Conservation (phyloP, 2,797 vertebrate genomes). For the Lophotriccus pileatus region DNA sequence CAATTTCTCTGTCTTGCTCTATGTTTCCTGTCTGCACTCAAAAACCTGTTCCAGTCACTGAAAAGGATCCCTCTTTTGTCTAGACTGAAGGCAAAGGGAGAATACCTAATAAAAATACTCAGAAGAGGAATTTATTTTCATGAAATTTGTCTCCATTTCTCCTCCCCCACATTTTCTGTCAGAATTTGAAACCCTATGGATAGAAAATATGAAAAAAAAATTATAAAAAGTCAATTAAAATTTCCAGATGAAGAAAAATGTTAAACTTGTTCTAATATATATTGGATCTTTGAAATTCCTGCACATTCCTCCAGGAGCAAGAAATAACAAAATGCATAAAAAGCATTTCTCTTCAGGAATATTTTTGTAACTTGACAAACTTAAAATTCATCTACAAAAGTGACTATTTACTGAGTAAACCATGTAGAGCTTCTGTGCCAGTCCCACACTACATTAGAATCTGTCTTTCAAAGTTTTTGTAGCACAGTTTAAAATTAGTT, state of each 20-base stretch:
- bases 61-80: not conserved
- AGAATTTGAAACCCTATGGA: not conserved
- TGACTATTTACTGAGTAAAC: not conserved
- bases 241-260: not conserved
- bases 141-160: not conserved
- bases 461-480: not conserved
- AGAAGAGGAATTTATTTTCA: not conserved
- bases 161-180: not conserved
- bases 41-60: not conserved
- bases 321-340: not conserved
- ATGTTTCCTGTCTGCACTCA: not conserved
- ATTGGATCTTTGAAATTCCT: not conserved
- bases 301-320: not conserved
- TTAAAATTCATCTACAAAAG: not conserved
- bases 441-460: not conserved
- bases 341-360: not conserved
- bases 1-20: not conserved
- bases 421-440: not conserved
- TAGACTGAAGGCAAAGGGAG: not conserved
- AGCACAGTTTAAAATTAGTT: not conserved
- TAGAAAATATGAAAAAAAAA: not conserved
- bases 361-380: not conserved
- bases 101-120: not conserved
- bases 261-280: not conserved
- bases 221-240: not conserved